phyloP scores from a whole-genome alignment of 2,888 invertebrate species.

The Orgyia antiqua region DNA sequence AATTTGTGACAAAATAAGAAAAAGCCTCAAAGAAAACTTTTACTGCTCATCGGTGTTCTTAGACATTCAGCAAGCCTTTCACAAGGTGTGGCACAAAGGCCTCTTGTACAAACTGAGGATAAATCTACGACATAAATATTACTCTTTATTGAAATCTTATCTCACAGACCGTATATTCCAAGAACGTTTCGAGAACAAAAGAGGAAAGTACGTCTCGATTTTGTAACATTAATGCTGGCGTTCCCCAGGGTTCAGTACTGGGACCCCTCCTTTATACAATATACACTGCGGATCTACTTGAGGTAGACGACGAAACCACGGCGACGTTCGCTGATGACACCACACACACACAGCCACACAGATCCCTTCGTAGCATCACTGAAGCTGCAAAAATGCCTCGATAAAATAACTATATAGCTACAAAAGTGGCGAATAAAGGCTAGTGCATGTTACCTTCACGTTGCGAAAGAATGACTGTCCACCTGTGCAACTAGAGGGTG shows the following conservation, averaged over 20 bases:
- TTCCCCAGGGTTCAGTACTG: slow-evolving; percentile 1
- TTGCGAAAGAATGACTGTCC: too few species aligned
- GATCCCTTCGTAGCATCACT: too few species aligned
- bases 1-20: neutral
- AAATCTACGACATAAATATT: neutral
- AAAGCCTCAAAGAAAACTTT: neutral
- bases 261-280: neutral
- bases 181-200: too few species aligned
- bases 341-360: too few species aligned
- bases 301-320: neutral
- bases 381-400: too few species aligned
- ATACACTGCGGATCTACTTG: neutral
- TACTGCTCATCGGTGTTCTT: neutral
- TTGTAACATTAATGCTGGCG: neutral
- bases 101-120: neutral
- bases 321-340: slow-evolving; percentile 2
- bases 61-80: neutral
- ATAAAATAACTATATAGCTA: too few species aligned
- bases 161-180: neutral
- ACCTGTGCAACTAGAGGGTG: too few species aligned
- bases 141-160: neutral
- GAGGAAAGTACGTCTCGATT: neutral
- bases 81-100: neutral
- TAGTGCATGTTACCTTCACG: too few species aligned
- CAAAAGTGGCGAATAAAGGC: too few species aligned